Evolutionary conservation across 2,113 vertebrate genomes (phyloP), one percentile per base, ranked within the genome.

Genomic region (Rhagologus leucostigma): DNA sequence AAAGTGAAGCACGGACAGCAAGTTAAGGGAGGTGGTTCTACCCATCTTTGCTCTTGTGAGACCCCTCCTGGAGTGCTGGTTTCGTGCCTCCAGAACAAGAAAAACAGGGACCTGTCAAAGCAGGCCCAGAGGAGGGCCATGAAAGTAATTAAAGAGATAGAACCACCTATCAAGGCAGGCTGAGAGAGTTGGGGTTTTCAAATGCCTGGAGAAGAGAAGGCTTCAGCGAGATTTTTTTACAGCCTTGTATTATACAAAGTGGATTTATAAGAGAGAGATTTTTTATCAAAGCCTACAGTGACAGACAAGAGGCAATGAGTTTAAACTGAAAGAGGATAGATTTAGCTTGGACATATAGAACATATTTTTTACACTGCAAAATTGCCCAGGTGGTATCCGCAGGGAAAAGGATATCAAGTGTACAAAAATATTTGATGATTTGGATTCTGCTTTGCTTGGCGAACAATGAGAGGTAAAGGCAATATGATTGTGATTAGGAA

Each of bases 351-450:
- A 22, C 11, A 33, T 13, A 44, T 0, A 15, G 27, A 52, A 42
- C 7, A 14, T 22, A 11, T 23, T 13, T 57, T 65, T 81, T 20
- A 20, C 35, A 12, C 18, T 37, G 15, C 0, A 0, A 71, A n/a
- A 73, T 39, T 49, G 7, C 10, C 15, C 16, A 44, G 13, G 4
- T 67, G 12, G 27, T 53, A 53, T 47, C 13, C 26, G 13, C 46
- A 35, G 44, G 42, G 26, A 44, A 52, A 35, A 35, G 14, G 26
- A 11, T 42, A 57, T 11, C 1, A 3, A 39, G 18, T 10, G 16
- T 14, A 47, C 1, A 29, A 70, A 69, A 71, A 30, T n/a, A 39
- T 33, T 49, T 44, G 13, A 24, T 62, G 39, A 39, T 23, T 46
- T 87, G n/a, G 7, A 55, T 57, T 85, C 10, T 18, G 12, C 10